Base-by-base conservation (phyloP, 2,888 invertebrate genomes). In the Mimumesa dahlbomi region DNA sequence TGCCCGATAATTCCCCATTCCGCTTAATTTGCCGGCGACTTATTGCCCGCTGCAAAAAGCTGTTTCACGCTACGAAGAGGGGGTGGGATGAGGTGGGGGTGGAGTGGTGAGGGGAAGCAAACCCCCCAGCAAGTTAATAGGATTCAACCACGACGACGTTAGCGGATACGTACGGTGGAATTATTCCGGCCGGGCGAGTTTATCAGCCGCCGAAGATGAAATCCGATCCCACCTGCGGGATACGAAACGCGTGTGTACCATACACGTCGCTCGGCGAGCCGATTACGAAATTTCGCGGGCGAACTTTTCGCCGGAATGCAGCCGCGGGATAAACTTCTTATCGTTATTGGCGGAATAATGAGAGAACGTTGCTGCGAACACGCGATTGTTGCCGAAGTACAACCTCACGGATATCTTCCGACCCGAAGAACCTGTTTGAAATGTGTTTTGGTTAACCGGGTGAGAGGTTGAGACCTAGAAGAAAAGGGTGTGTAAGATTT, bases 21-120 rank as follows among this genome's bases (percentile, higher is more conserved):
- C 72, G 72, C 72, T 72, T 72, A 72, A 72, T 72, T 72, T 71
- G 50, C 65, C 56, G 38, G 25, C 72, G 72, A 72, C 72, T 72
- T 72, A 72, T 72, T 71, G 65, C 71, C 40, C 56, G 22, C 38
- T 48, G 57, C 72, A 65, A 72, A 72, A 72, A 72, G 52, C 72
- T 72, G 72, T 65, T 65, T 65, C 59, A 45, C 52, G 58, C 64
- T 50, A 42, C 58, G 9, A 19, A 18, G 40, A 29, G n/a, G n/a
- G n/a, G n/a, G n/a, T n/a, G n/a, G n/a, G n/a, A n/a, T n/a, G n/a
- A n/a, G n/a, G n/a, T n/a, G n/a, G n/a, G n/a, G n/a, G n/a, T n/a
- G n/a, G n/a, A n/a, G n/a, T n/a, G n/a, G n/a, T n/a, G n/a, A n/a
- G n/a, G n/a, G n/a, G n/a, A n/a, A n/a, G n/a, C n/a, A n/a, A 22